Evolutionary conservation across 2,888 invertebrate genomes (phyloP).

Genomic region (Phorcus lineatus): DNA sequence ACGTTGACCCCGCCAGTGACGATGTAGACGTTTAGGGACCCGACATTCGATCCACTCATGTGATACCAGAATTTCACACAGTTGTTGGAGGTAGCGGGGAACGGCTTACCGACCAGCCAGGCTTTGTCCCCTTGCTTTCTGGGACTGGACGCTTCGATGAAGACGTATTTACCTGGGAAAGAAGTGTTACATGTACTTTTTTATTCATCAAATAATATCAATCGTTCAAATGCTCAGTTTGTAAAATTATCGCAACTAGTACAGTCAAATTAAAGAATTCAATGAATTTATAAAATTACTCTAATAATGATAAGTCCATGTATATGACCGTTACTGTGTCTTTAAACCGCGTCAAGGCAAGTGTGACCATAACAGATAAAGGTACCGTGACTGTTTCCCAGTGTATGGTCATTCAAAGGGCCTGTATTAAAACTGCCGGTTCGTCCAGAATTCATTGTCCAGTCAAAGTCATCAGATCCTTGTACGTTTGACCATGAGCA

Average conservation of each 20-base stretch:
- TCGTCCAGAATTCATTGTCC: constrained; percentile 56
- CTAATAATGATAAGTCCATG: no score
- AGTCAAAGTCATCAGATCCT: constrained; percentile 65
- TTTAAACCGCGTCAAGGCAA: no score
- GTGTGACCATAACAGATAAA: not conserved
- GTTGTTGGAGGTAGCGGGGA: constrained; percentile 45
- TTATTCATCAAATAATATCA: no score
- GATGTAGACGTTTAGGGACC: constrained; percentile 55
- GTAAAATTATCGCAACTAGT: no score
- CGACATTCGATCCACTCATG: constrained; percentile 57
- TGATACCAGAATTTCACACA: constrained; percentile 66
- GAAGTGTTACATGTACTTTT: not conserved
- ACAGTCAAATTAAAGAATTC: no score
- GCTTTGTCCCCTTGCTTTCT: constrained; percentile 55
- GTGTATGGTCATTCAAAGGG: constrained; percentile 61
- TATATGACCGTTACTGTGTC: no score
- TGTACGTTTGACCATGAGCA: constrained; percentile 65
- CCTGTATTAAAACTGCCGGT: constrained; percentile 62
- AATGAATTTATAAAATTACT: no score
- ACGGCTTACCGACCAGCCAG: constrained; percentile 57
- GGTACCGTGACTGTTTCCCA: constrained; percentile 52
- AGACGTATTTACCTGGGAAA: constrained; percentile 60
- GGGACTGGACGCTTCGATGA: constrained; percentile 60
- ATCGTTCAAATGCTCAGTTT: no score
- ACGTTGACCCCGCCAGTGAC: constrained; percentile 45